These are phyloP conservation scores for Iguana delicatissima DNA, from an alignment of 2,797 vertebrate species.

Conservation along the genomic window DNA sequence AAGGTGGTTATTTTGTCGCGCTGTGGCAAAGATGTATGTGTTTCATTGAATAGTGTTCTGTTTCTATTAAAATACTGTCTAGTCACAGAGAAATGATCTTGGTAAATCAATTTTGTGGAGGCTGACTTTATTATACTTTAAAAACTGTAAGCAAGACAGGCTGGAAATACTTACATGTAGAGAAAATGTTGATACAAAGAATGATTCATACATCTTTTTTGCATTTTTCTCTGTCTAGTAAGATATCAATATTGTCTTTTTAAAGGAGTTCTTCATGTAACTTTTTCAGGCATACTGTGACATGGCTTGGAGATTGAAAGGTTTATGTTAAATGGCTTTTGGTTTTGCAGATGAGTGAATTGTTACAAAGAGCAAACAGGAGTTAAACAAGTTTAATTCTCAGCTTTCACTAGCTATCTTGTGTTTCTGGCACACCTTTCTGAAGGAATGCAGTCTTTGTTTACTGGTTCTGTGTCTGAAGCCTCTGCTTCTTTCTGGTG, in stretches of 20 bases:
- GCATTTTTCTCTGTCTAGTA: conserved; percentile 30
- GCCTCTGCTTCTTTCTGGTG: conserved; percentile 54
- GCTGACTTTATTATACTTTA: conserved; percentile 35
- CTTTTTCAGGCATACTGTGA: conserved; percentile 32
- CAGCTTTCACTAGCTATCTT: conserved; percentile 54
- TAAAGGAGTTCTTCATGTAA: conserved; percentile 21
- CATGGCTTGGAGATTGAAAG: conserved; percentile 55
- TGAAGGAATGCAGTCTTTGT: conserved; percentile 77
- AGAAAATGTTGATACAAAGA: conserved; percentile 14
- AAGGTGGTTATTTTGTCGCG: conserved; percentile 15
- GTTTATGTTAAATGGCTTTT: conserved; percentile 52
- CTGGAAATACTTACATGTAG: background rate
- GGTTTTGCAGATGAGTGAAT: conserved; percentile 48
- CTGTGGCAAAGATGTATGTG: conserved; percentile 1
- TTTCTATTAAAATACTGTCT: background rate
- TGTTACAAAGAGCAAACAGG: conserved; percentile 60
- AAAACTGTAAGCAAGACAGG: conserved; percentile 20
- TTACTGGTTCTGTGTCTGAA: conserved; percentile 63
- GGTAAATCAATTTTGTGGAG: conserved; percentile 31
- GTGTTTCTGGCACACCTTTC: conserved; percentile 80
- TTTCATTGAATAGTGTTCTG: background rate
- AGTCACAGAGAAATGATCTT: background rate
- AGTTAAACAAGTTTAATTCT: conserved; percentile 59
- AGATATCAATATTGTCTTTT: conserved; percentile 22
- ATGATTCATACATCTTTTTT: conserved; percentile 9